Evolutionary conservation across 2,113 vertebrate genomes (phyloP).

Genomic region (Corydoras maculifer): DNA sequence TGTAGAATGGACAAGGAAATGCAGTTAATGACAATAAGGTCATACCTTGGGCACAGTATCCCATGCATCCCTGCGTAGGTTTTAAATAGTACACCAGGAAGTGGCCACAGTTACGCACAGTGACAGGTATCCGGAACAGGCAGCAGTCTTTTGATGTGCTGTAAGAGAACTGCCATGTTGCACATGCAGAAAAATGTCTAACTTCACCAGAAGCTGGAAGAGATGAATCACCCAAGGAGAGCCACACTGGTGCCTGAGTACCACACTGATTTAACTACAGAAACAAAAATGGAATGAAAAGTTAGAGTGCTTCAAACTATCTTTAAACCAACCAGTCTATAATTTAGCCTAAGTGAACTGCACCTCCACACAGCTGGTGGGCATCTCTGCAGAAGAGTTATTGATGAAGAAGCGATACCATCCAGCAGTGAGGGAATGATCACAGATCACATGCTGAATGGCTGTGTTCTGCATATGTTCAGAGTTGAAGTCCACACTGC

Average conservation of each 20-base stretch:
- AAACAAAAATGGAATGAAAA: neutral
- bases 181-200: slow-evolving; percentile 59
- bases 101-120: slow-evolving; percentile 60
- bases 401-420: slow-evolving; percentile 69
- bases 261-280: slow-evolving; percentile 77
- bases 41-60: slow-evolving; percentile 69
- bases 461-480: slow-evolving; percentile 66
- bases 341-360: slow-evolving; percentile 14
- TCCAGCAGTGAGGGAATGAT: slow-evolving; percentile 60
- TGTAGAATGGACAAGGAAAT: no score
- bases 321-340: no score
- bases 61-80: slow-evolving; percentile 70
- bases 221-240: slow-evolving; percentile 58
- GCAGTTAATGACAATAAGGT: neutral
- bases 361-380: slow-evolving; percentile 67
- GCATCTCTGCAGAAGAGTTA: slow-evolving; percentile 65
- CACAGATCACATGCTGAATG: slow-evolving; percentile 69
- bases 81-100: slow-evolving; percentile 70
- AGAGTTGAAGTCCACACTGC: slow-evolving; percentile 66
- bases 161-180: slow-evolving; percentile 65
- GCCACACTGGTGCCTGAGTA: slow-evolving; percentile 77
- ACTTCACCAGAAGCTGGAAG: slow-evolving; percentile 53
- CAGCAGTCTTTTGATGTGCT: slow-evolving; percentile 64
- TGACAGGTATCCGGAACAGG: slow-evolving; percentile 63
- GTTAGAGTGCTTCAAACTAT: no score